phyloP scores from a whole-genome alignment of 2,797 vertebrate genomes.

The Emydoidea blandingii region DNA sequence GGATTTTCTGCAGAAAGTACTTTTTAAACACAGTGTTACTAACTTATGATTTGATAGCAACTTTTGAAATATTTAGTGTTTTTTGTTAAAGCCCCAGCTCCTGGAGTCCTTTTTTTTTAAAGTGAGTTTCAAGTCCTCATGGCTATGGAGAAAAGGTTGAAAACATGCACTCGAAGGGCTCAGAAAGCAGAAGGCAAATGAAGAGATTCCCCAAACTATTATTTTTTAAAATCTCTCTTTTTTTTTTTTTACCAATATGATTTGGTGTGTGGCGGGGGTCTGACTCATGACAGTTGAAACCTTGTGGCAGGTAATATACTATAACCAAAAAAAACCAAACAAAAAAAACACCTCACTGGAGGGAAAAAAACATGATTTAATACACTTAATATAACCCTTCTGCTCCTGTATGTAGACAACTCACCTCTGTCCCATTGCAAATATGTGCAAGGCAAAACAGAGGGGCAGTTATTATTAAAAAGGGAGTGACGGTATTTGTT shows the following conservation, averaged over 20 bases:
- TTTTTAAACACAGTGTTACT: slow-evolving; percentile 4
- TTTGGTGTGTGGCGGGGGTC: not conserved
- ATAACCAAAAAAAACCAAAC: not conserved
- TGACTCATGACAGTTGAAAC: not conserved
- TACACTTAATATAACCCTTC: not conserved
- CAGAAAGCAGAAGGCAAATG: not conserved
- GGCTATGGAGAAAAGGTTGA: not conserved
- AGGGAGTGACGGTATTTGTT: not conserved
- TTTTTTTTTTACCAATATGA: not conserved
- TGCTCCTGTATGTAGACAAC: rapidly evolving
- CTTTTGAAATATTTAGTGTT: not conserved
- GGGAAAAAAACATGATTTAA: rapidly evolving
- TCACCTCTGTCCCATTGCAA: not conserved
- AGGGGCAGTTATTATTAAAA: not conserved
- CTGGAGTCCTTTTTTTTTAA: not conserved
- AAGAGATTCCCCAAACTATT: not conserved
- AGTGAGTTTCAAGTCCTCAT: not conserved
- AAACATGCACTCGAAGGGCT: not conserved
- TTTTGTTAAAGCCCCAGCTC: not conserved
- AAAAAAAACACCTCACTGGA: not conserved
- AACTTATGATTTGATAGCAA: not conserved
- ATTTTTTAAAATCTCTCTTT: not conserved
- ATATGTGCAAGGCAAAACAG: not conserved
- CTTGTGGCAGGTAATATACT: not conserved
- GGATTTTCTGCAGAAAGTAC: slow-evolving; percentile 23